These are phyloP conservation scores for Cabera pusaria DNA, from an alignment of 2,888 invertebrate species.

Conservation along the genomic window DNA sequence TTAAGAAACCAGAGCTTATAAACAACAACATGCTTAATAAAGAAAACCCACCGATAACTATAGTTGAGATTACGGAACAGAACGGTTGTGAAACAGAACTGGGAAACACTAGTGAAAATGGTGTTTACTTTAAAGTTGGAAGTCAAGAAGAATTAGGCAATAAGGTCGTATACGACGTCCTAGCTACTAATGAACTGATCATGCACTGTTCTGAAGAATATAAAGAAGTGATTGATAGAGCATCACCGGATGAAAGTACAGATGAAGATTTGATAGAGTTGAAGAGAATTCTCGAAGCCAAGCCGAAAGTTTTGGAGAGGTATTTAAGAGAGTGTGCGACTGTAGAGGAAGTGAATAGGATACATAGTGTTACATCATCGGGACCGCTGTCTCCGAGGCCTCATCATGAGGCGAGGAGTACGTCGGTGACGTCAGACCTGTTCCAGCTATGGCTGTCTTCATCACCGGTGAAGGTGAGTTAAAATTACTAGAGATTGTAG, in stretches of 20 bases:
- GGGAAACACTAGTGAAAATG: conserved; percentile 59
- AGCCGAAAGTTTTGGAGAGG: conserved; percentile 87
- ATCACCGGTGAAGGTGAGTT: conserved; percentile 88
- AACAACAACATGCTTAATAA: conserved; percentile 75
- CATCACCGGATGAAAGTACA: conserved; percentile 65
- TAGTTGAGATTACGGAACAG: conserved; percentile 73
- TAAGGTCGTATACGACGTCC: conserved; percentile 67
- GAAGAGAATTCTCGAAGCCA: conserved; percentile 67
- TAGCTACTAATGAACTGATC: conserved; percentile 61
- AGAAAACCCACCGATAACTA: conserved; percentile 75
- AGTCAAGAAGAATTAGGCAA: conserved; percentile 68
- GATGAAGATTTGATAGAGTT: conserved; percentile 72
- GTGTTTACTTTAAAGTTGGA: conserved; percentile 57
- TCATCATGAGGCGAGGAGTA: conserved; percentile 83
- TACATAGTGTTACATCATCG: conserved; percentile 83
- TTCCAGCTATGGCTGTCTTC: conserved; percentile 93
- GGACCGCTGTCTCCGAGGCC: conserved; percentile 76
- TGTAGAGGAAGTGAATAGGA: conserved; percentile 84
- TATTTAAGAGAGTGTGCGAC: conserved; percentile 91
- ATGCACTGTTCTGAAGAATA: conserved; percentile 64
- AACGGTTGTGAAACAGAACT: conserved; percentile 75
- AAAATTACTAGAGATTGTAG: no score
- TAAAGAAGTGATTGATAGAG: conserved; percentile 66
- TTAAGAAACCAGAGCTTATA: conserved; percentile 50
- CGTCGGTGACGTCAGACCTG: conserved; percentile 92